A percentile compares a stretch with the other conserved stretches of the same genome.
Evolutionary conservation across 1,140 invertebrate species (phyloP).

Genomic region (Brachionus calyciflorus): DNA sequence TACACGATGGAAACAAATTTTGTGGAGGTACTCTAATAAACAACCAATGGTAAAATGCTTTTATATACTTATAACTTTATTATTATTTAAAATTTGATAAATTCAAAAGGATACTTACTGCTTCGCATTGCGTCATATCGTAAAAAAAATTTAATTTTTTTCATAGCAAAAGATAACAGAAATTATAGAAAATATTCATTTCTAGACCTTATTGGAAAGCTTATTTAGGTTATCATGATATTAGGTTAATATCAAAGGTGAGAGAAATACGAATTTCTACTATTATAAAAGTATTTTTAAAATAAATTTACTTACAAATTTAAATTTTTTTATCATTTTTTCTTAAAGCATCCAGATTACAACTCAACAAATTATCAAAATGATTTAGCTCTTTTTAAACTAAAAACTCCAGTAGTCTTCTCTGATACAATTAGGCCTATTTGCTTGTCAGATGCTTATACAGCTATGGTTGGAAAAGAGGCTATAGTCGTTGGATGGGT

Average conservation of each 20-base stretch:
- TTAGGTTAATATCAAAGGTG: background rate
- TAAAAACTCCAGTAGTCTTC: background rate
- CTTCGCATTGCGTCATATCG: slow-evolving; percentile 31
- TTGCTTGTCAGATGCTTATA: background rate
- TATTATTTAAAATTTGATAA: background rate
- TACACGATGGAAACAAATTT: slow-evolving; percentile 3
- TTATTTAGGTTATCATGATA: slow-evolving; percentile 41
- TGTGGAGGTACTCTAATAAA: slow-evolving; percentile 31
- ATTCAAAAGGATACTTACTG: slow-evolving; percentile 6
- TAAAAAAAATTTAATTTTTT: background rate
- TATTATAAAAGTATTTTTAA: background rate
- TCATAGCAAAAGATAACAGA: too few relatives aligned
- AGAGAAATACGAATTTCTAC: slow-evolving; percentile 26
- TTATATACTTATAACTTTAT: too few relatives aligned
- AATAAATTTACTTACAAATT: background rate
- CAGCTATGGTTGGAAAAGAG: background rate
- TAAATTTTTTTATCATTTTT: background rate
- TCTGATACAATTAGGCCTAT: background rate
- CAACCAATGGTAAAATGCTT: slow-evolving; percentile 8
- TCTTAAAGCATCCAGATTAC: slow-evolving; percentile 6
- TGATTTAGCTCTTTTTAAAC: slow-evolving; percentile 38
- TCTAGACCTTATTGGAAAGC: slow-evolving; percentile 5
- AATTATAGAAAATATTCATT: background rate
- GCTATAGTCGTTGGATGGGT: slow-evolving; percentile 26
- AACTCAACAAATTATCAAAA: slow-evolving; percentile 9